Evolutionary conservation across 2,888 invertebrate species (phyloP), one percentile per base, ranked within the genome.

Genomic region (Pycnomerus fuliginosus): DNA sequence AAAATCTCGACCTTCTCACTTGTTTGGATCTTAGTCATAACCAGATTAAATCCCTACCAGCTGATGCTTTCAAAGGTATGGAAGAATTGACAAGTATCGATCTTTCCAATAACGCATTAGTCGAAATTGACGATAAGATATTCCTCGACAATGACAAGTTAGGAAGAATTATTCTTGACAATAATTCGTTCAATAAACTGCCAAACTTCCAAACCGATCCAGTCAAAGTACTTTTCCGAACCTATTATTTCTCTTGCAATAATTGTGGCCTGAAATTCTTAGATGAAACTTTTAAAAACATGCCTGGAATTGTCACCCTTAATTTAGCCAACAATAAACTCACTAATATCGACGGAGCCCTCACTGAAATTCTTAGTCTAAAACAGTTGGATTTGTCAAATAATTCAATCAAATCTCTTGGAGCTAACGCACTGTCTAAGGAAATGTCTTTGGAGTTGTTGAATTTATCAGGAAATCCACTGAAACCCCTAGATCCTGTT

Each of bases 161-260:
- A 29, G 82, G 85, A 56, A 80, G 82, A 51, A 77, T 89, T 48
- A 77, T 82, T 52, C 76, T 89, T 63, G 85, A 83, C 50, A 80
- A 85, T 53, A 89, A 89, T 64, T 75, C 76, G 30, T 71, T 90
- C 27, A 80, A 79, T 57, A 79, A 78, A 45, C 71, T 90, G 41
- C 87, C 87, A 1, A 74, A 85, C 24, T 87, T 88, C 67, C 76
- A 76, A 51, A 78, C 80, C 1, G 28, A 75, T 16, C 79, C 77
- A 22, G 78, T 78, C 38, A 75, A 76, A 60, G n/a, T n/a, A n/a
- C n/a, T n/a, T n/a, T 82, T 80, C 60, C 81, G 80, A 50, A 79
- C 84, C 44, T 83, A 83, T 64, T 75, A 79, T 27, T 81, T 90
- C 60, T 88, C 89, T 54, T 82, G 87, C 12, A 82, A 85, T 2